Conservation (phyloP, 2,888 invertebrate species). For the Mayetiola destructor region DNA sequence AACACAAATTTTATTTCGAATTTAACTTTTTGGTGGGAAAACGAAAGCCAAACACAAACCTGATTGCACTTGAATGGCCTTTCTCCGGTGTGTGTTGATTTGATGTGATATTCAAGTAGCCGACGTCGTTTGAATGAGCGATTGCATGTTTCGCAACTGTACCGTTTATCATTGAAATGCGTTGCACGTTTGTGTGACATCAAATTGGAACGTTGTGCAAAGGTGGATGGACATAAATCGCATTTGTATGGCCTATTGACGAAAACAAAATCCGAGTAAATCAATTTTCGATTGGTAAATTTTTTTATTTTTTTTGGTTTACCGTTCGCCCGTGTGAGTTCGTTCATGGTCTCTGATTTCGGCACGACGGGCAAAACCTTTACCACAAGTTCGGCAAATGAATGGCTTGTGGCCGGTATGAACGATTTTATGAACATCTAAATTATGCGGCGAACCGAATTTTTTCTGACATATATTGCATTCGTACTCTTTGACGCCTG, state of each 20-base stretch:
- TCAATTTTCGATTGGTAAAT: background rate
- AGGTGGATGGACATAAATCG: slow-evolving; percentile 60
- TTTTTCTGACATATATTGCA: slow-evolving; percentile 41
- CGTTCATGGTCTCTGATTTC: slow-evolving; percentile 69
- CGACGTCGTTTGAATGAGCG: slow-evolving; percentile 55
- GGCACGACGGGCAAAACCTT: slow-evolving; percentile 57
- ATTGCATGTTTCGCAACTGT: slow-evolving; percentile 54
- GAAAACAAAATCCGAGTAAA: background rate
- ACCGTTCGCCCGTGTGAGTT: slow-evolving; percentile 62
- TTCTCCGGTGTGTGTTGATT: slow-evolving; percentile 63
- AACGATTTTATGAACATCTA: slow-evolving; percentile 64
- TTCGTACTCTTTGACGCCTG: slow-evolving; percentile 40
- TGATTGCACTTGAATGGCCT: slow-evolving; percentile 25
- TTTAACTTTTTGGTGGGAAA: background rate
- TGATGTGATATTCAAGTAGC: slow-evolving; percentile 64
- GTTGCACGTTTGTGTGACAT: slow-evolving; percentile 67
- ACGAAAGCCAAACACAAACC: background rate
- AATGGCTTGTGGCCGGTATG: slow-evolving; percentile 62
- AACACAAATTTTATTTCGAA: background rate
- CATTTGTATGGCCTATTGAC: slow-evolving; percentile 53
- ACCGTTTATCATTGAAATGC: slow-evolving; percentile 60
- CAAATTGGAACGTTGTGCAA: slow-evolving; percentile 68
- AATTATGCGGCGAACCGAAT: slow-evolving; percentile 61
- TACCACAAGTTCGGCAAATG: slow-evolving; percentile 53
- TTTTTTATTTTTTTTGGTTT: background rate